A percentile compares a stretch with the other conserved stretches of the same genome.
These are phyloP conservation scores for Caradrina kadenii DNA, from an alignment of 2,888 invertebrate species.

Conservation along the genomic window DNA sequence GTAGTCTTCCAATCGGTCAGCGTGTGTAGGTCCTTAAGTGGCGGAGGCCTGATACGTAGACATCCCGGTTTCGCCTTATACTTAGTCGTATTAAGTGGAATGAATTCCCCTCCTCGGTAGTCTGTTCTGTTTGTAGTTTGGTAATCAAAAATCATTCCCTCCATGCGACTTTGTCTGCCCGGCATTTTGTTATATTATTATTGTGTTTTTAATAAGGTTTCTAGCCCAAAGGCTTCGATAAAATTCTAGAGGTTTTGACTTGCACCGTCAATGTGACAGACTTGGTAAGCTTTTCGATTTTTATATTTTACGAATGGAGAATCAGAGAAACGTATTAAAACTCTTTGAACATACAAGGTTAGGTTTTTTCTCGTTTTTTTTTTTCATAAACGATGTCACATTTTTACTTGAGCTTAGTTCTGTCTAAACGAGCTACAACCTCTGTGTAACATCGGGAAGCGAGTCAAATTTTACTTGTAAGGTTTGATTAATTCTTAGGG, in stretches of 20 bases:
- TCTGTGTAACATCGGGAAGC: no score
- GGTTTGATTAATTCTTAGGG: no score
- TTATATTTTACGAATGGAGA: no score
- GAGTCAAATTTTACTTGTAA: no score
- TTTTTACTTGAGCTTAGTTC: no score
- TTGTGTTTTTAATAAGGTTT: no score
- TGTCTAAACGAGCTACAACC: no score
- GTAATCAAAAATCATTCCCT: constrained; percentile 73
- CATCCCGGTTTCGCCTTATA: constrained; percentile 63
- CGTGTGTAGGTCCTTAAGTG: constrained; percentile 74
- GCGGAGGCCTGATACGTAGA: constrained; percentile 36
- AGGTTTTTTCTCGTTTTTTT: no score
- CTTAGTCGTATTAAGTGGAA: constrained; percentile 48
- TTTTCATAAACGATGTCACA: no score
- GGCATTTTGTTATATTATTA: constrained; percentile 53
- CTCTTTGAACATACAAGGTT: no score
- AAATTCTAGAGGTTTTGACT: not conserved
- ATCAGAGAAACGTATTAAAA: no score
- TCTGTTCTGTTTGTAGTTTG: constrained; percentile 71
- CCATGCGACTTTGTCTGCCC: constrained; percentile 52
- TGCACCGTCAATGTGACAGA: constrained; percentile 8
- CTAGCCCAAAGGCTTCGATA: not conserved
- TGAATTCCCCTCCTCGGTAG: constrained; percentile 62
- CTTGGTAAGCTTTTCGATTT: not conserved
- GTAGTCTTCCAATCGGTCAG: constrained; percentile 67